phyloP scores from a whole-genome alignment of 30 jellyfish, hydroid and myxozoan genomes.

The Aurelia sp. region DNA sequence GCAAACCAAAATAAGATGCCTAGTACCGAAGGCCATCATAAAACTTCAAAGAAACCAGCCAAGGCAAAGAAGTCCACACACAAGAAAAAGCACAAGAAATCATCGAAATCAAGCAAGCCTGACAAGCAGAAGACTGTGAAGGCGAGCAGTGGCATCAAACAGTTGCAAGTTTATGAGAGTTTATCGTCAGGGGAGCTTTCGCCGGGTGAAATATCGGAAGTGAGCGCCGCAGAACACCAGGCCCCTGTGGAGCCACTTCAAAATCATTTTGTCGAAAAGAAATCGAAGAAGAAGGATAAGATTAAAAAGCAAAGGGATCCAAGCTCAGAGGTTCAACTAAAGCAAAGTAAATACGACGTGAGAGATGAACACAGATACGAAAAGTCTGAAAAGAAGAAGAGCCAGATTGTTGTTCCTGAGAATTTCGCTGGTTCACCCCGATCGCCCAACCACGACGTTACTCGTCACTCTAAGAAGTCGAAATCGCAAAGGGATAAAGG shows the following conservation, averaged over 20 bases:
- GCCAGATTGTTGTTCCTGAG: constrained; percentile 41
- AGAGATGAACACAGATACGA: constrained; percentile 20
- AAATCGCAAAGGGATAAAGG: constrained; percentile 23
- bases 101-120: constrained; percentile 52
- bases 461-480: constrained; percentile 54
- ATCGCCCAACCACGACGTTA: constrained; percentile 17
- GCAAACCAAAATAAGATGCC: constrained; percentile 84
- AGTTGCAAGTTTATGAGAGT: constrained; percentile 80
- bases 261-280: constrained; percentile 44
- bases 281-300: constrained; percentile 56
- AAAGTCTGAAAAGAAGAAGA: constrained; percentile 8
- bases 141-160: constrained; percentile 66
- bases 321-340: constrained; percentile 21
- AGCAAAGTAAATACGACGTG: constrained; percentile 25
- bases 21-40: constrained; percentile 79
- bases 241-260: constrained; percentile 13
- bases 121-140: constrained; percentile 30
- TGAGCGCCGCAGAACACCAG: constrained; percentile 34
- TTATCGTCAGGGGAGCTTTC: constrained; percentile 75
- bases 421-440: constrained; percentile 19
- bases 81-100: constrained; percentile 73
- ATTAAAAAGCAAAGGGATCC: constrained; percentile 20
- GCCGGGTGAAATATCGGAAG: constrained; percentile 69
- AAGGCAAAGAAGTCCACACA: constrained; percentile 55
- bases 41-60: constrained; percentile 50